These are phyloP conservation scores for Hippasteria phrygiana DNA, from an alignment of 53 echinoderm and acorn worm species.

Conservation along the genomic window DNA sequence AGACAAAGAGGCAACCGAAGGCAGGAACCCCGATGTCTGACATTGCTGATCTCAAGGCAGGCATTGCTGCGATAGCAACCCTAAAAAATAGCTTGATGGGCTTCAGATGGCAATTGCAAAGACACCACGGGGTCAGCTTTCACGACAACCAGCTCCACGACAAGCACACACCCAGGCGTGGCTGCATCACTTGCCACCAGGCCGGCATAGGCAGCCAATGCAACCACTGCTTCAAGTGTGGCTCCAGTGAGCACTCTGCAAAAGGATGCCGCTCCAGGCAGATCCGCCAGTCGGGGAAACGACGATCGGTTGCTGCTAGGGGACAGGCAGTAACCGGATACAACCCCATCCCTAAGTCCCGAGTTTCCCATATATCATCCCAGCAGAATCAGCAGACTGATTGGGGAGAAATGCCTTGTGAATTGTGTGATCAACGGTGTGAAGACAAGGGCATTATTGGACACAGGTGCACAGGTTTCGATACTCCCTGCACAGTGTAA, in stretches of 20 bases:
- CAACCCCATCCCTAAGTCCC: neutral
- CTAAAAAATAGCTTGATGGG: neutral
- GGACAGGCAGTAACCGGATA: conserved; percentile 58
- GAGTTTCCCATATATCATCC: conserved; percentile 25
- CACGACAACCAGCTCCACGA: neutral
- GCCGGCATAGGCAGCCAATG: neutral
- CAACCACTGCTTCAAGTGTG: conserved; percentile 63
- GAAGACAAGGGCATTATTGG: conserved; percentile 43
- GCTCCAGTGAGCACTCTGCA: conserved; percentile 26
- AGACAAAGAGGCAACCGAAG: neutral
- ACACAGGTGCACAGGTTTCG: conserved; percentile 61
- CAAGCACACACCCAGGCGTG: neutral
- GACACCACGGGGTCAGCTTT: neutral
- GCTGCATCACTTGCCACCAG: neutral
- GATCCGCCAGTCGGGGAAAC: conserved; percentile 52
- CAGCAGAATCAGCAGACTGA: conserved; percentile 32
- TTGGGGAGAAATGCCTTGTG: conserved; percentile 36
- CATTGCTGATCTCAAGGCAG: conserved; percentile 28
- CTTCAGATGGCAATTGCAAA: neutral
- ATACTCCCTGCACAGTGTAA: conserved; percentile 34
- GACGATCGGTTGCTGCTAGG: conserved; percentile 15
- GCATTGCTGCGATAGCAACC: neutral
- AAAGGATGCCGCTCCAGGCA: neutral
- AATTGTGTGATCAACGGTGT: conserved; percentile 3
- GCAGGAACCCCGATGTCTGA: neutral